Percentiles rank a stretch among this genome's conserved stretches.
Evolutionary conservation across 1,140 invertebrate species (phyloP).

Genomic region (Latrodectus geometricus): DNA sequence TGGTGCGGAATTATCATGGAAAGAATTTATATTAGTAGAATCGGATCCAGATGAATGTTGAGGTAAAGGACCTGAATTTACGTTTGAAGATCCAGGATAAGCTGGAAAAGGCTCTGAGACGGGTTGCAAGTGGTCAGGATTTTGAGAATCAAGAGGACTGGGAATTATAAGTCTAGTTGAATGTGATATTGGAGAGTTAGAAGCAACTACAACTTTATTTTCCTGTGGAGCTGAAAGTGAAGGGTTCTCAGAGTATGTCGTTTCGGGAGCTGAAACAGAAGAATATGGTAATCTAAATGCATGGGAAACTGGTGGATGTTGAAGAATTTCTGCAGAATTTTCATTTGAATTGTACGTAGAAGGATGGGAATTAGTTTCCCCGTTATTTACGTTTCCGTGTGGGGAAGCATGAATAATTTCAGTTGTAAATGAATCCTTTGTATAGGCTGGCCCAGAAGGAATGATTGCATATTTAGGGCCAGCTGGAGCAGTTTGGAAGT

Average conservation of each 20-base stretch:
- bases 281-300: not conserved
- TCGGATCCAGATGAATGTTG: not conserved
- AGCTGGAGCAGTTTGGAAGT: not conserved
- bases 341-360: not conserved
- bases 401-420: constrained; percentile 40
- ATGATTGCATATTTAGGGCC: constrained; percentile 20
- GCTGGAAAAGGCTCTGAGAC: not conserved
- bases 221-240: not conserved
- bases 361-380: not conserved
- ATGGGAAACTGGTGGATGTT: constrained; percentile 6
- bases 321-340: not conserved
- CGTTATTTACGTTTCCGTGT: not conserved
- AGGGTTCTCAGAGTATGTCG: not conserved
- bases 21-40: not conserved
- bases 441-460: constrained; percentile 17
- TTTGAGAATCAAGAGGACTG: not conserved
- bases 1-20: not conserved
- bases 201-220: not conserved
- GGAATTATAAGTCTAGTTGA: constrained; percentile 30
- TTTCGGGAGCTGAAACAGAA: not conserved
- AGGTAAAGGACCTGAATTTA: not conserved
- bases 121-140: not conserved
- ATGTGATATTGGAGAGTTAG: constrained; percentile 27
- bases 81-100: not conserved
- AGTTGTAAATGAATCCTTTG: not conserved